Conservation (phyloP, 1,140 invertebrate genomes). For the Aphelenchoides avenae region DNA sequence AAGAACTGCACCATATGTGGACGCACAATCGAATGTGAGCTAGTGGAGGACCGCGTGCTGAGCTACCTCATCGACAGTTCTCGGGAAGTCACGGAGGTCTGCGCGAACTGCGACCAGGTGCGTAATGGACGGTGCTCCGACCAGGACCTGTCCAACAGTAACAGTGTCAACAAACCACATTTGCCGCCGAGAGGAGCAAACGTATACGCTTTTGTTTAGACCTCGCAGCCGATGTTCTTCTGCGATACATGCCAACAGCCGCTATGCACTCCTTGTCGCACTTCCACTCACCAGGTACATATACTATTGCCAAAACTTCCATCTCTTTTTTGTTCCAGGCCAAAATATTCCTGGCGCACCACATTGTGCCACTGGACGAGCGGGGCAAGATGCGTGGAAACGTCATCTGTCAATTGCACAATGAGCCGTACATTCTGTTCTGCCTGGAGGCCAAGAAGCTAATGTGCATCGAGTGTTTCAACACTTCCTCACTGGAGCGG, state of each 20-base stretch:
- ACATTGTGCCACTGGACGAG: slow-evolving; percentile 52
- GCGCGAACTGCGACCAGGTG: slow-evolving; percentile 58
- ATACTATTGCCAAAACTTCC: not conserved
- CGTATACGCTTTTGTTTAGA: slow-evolving; percentile 31
- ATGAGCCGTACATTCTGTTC: slow-evolving; percentile 52
- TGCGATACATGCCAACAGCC: slow-evolving; percentile 59
- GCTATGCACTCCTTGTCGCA: slow-evolving; percentile 42
- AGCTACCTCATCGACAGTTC: slow-evolving; percentile 51
- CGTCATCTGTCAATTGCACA: slow-evolving; percentile 40
- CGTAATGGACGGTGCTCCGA: slow-evolving; percentile 1
- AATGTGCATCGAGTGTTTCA: slow-evolving; percentile 58
- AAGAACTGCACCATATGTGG: slow-evolving; percentile 22
- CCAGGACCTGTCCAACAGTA: not conserved
- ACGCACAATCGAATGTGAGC: not conserved
- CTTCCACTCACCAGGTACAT: slow-evolving; percentile 41
- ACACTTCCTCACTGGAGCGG: slow-evolving; percentile 41
- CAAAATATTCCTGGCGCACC: slow-evolving; percentile 53
- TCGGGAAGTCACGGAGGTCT: slow-evolving; percentile 46
- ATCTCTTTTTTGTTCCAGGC: slow-evolving; percentile 26
- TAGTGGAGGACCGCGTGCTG: slow-evolving; percentile 40
- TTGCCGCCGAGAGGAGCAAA: no score
- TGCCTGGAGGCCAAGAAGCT: slow-evolving; percentile 46
- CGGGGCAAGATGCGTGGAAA: slow-evolving; percentile 31
- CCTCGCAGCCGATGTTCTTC: slow-evolving; percentile 53
- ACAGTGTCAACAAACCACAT: slow-evolving; percentile 4